Base-by-base conservation (phyloP, 2,113 vertebrate species). In the Hippocampus zosterae region DNA sequence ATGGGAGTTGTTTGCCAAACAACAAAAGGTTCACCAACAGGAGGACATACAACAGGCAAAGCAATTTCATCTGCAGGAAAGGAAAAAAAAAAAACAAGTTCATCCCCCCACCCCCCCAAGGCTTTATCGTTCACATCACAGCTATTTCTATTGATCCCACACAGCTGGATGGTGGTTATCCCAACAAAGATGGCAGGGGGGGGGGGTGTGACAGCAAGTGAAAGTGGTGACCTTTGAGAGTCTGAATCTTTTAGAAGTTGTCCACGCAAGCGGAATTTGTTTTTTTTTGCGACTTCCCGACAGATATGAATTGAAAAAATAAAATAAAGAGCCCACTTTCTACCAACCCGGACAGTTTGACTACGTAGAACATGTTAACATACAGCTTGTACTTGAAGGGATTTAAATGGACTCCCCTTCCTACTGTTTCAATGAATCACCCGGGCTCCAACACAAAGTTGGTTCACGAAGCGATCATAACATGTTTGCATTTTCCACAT, bases 101-200 rank as follows among this genome's bases (percentile, higher is more conserved):
- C 15, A 70, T 5, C 76, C 33, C 41, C 27, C n/a, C 29, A 74
- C 33, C 41, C 27, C n/a, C 29, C 27, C 1, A 15, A 70, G 44
- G 44, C 67, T 57, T 56, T 48, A 60, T 23, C 50, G 41, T 55
- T 75, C 6, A 40, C 18, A 0, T 19, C 59, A 55, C 33, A 53
- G n/a, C 25, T 27, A 41, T 66, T 73, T 65, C 37, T 59, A 76
- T 70, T 57, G 72, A 84, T 80, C 57, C 1, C 1, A 10, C 59
- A 23, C 68, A 74, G 67, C 70, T 52, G 65, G 68, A 37, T 25
- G 0, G 15, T 27, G 3, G 27, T 68, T 74, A 33, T 56, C 65
- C 21, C 33, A 53, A 48, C 69, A 74, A 33, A 69, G 42, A 56
- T 67, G 41, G 65, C 3, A 3, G 42, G 13, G 42, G 10, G 13